Evolutionary conservation across 2,113 vertebrate species (phyloP), one percentile per base, ranked within the genome.

Genomic region (Mus pahari): DNA sequence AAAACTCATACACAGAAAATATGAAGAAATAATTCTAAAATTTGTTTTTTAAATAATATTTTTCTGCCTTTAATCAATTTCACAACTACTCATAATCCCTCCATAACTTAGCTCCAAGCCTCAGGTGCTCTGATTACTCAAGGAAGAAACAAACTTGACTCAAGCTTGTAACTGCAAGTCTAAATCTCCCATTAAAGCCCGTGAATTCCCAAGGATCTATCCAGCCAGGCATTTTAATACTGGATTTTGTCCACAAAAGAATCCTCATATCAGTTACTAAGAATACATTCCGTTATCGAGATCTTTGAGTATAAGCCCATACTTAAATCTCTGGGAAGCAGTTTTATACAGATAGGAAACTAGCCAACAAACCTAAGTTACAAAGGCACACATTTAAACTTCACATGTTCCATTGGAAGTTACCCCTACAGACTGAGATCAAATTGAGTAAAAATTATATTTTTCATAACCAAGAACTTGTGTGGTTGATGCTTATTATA

Each of bases 71-170:
- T 73, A 94, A 83, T 39, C 55, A 92, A 75, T 79, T 50, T 94
- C 24, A 68, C 13, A 20, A 33, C 36, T 14, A 60, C 1, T 64
- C 48, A 58, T 42, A 89, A 75, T 28, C 71, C 50, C 39, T 42
- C 7, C 13, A 26, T 58, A 92, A 88, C 24, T 66, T 64, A 71
- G n/a, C 90, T 68, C 11, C 39, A 75, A 79, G 78, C 31, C 55
- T 79, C 75, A 13, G 68, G 53, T 64, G 55, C 55, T 26, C n/a
- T 90, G 75, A 82, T 39, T 81, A 45, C 81, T 94, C n/a, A 88
- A 96, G 58, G 75, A 93, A 96, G 68, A 93, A 97, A 70, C 36
- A 68, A 26, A 71, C 24, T 74, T 94, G 24, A 92, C 14, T 45
- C 24, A 88, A 42, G 77, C 5, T 66, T 16, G 19, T 39, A 91